These are phyloP conservation scores for Eriocheir sinensis DNA, from an alignment of 1,140 invertebrate genomes.

Conservation along the genomic window DNA sequence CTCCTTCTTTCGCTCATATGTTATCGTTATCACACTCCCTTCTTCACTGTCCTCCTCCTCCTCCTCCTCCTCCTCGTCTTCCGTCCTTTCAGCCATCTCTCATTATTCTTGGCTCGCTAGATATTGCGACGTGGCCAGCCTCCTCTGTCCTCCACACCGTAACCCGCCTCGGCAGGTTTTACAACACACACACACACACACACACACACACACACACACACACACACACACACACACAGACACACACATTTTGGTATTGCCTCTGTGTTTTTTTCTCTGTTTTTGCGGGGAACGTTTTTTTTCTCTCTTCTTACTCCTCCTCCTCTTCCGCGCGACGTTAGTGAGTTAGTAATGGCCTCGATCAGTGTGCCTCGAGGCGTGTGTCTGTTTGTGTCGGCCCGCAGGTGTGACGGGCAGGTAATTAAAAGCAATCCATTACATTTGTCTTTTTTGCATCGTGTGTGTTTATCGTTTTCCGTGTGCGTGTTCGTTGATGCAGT, in stretches of 20 bases:
- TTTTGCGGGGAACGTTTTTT: no score
- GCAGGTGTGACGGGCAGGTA: no score
- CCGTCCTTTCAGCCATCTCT: background rate
- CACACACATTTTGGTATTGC: background rate
- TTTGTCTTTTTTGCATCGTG: no score
- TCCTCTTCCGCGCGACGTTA: background rate
- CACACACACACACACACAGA: no score
- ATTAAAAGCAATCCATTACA: no score
- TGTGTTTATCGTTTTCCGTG: no score
- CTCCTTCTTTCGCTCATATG: background rate
- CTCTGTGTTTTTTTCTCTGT: background rate
- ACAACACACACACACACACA: background rate
- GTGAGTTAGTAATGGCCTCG: no score
- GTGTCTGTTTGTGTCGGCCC: no score
- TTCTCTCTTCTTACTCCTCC: background rate
- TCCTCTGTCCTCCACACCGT: background rate
- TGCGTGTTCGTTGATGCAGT: no score
- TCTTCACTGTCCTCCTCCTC: background rate
- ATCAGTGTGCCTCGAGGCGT: no score
- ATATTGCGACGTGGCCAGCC: background rate
- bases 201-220: no score
- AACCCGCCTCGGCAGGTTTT: background rate
- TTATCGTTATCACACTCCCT: conserved; percentile 13
- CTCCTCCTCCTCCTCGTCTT: background rate
- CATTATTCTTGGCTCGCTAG: background rate